Conservation (phyloP, 1,140 invertebrate species). For the Drepana arcuata region DNA sequence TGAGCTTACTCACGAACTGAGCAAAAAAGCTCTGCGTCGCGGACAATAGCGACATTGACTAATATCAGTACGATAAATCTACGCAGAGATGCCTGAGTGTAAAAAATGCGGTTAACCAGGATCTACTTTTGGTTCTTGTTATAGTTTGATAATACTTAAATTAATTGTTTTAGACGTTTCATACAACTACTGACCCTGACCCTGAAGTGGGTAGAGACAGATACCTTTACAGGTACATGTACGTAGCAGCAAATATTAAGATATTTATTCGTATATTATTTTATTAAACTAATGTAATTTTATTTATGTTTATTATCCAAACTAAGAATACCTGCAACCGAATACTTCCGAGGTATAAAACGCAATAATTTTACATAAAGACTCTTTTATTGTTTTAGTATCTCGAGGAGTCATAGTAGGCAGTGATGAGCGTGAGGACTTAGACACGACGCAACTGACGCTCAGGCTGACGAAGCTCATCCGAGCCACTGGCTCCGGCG, state of each 20-base stretch:
- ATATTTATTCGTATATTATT: too few relatives aligned
- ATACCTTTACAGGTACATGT: too few relatives aligned
- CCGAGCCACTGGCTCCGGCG: conserved; percentile 66
- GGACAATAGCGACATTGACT: conserved; percentile 47
- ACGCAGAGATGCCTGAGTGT: conserved; percentile 8
- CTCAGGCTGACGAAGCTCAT: conserved; percentile 79
- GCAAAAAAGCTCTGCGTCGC: conserved; percentile 27
- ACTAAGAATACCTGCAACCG: too few relatives aligned
- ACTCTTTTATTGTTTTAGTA: conserved; percentile 47
- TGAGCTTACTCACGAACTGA: conserved; percentile 39
- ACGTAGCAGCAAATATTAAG: too few relatives aligned
- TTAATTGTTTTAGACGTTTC: too few relatives aligned
- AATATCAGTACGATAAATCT: conserved; percentile 31
- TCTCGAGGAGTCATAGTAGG: conserved; percentile 78
- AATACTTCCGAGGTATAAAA: too few relatives aligned
- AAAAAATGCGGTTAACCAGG: neutral
- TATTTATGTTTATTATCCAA: too few relatives aligned
- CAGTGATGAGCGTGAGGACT: conserved; percentile 74
- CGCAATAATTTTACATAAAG: neutral
- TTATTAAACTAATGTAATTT: too few relatives aligned
- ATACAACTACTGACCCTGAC: too few relatives aligned
- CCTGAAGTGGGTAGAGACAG: too few relatives aligned
- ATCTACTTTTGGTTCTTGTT: neutral
- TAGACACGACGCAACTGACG: conserved; percentile 78
- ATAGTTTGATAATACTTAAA: too few relatives aligned